Percentiles rank a stretch among this genome's conserved stretches.
These are phyloP conservation scores for Corythaixoides concolor DNA, from an alignment of 2,113 vertebrate genomes.

Conservation along the genomic window DNA sequence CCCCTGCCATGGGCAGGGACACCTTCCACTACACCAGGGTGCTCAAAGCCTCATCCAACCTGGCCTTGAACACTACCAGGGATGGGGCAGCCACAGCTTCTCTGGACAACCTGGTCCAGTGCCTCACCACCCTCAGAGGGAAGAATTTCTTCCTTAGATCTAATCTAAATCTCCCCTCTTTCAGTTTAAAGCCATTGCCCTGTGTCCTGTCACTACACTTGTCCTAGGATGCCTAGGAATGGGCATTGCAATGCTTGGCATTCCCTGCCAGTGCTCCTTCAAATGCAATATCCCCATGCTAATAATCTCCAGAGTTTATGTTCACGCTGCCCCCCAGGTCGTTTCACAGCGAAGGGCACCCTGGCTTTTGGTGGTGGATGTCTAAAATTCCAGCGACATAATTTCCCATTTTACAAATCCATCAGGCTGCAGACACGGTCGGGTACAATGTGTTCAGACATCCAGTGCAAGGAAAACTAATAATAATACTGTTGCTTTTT, in stretches of 20 bases:
- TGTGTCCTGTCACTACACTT: too few species aligned
- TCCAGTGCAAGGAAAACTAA: neutral
- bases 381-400: neutral
- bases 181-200: too few species aligned
- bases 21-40: too few species aligned
- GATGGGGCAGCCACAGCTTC: too few species aligned
- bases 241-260: too few species aligned
- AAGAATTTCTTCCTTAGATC: too few species aligned
- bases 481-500: neutral
- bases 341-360: neutral
- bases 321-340: neutral
- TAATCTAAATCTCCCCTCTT: too few species aligned
- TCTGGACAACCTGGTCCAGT: too few species aligned
- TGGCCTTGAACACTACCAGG: too few species aligned
- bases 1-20: too few species aligned
- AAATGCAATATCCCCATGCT: fast-evolving
- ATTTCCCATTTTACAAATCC: conserved; percentile 6
- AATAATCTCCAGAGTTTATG: neutral
- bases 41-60: too few species aligned
- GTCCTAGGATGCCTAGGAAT: neutral
- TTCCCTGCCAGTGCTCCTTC: neutral
- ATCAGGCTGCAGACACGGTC: neutral
- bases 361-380: neutral
- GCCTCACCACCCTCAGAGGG: too few species aligned
- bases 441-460: conserved; percentile 21